Conservation (phyloP, 2,113 vertebrate genomes). For the Galemys pyrenaicus region DNA sequence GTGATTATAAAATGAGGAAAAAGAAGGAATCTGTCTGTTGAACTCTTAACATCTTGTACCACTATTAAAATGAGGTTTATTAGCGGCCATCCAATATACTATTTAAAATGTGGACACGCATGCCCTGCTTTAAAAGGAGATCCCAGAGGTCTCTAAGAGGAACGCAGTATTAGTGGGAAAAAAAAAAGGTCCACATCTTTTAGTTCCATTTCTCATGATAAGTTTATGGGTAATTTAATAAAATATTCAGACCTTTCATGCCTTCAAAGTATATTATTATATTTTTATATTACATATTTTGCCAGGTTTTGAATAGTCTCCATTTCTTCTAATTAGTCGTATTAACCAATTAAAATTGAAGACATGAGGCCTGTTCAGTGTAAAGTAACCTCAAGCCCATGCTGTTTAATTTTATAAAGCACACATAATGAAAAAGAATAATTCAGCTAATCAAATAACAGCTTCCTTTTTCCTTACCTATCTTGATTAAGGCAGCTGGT, state of each 20-base stretch:
- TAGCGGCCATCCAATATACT: not conserved
- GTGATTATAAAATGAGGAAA: not conserved
- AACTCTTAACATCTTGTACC: not conserved
- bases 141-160: not conserved
- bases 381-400: conserved; percentile 18
- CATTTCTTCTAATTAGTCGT: conserved; percentile 52
- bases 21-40: not conserved
- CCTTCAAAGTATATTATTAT: conserved; percentile 24
- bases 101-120: not conserved
- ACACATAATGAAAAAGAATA: conserved; percentile 74
- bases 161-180: not conserved
- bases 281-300: conserved; percentile 53
- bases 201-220: not conserved
- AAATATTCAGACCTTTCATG: conserved; percentile 1
- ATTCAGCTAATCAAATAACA: conserved; percentile 59
- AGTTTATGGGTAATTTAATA: conserved; percentile 7
- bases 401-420: conserved; percentile 53
- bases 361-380: conserved; percentile 22
- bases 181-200: not conserved
- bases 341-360: conserved; percentile 60
- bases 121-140: not conserved
- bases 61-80: conserved; percentile 7
- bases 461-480: conserved; percentile 60
- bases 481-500: conserved; percentile 51
- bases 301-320: conserved; percentile 54